These are phyloP conservation scores for Callionymus lyra DNA, from an alignment of 2,113 vertebrate species.

Conservation along the genomic window DNA sequence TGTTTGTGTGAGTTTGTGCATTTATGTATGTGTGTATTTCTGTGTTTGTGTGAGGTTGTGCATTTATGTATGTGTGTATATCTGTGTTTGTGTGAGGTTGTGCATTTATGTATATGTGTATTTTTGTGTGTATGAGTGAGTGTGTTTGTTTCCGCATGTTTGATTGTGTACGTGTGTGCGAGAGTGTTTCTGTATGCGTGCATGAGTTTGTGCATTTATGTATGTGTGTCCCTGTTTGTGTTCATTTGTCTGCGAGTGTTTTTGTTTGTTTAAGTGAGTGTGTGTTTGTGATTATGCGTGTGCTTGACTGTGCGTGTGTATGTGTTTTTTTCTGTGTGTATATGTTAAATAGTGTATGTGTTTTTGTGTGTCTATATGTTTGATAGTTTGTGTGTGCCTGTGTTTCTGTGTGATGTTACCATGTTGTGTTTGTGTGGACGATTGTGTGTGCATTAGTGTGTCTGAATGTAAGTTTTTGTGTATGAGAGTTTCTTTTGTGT, in stretches of 20 bases:
- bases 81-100: not conserved
- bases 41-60: not conserved
- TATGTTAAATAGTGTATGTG: too few species aligned
- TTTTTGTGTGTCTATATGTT: too few species aligned
- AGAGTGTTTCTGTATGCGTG: not conserved
- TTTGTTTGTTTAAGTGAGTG: not conserved
- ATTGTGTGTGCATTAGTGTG: too few species aligned
- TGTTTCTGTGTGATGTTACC: too few species aligned
- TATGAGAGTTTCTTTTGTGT: too few species aligned
- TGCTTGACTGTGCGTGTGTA: too few species aligned
- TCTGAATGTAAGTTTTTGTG: too few species aligned
- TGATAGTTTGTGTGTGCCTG: too few species aligned
- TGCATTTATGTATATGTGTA: not conserved
- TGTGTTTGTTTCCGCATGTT: not conserved
- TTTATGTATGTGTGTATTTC: not conserved
- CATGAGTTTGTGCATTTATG: not conserved
- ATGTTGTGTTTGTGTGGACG: too few species aligned
- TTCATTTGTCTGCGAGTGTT: not conserved
- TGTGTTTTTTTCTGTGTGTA: too few species aligned
- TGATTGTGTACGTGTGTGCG: not conserved
- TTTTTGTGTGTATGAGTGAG: not conserved
- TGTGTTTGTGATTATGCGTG: not conserved
- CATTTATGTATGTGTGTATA: not conserved
- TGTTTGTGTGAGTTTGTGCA: not conserved
- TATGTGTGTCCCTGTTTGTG: not conserved